phyloP scores from a whole-genome alignment of 2,797 vertebrate genomes.

The Mus minutoides region DNA sequence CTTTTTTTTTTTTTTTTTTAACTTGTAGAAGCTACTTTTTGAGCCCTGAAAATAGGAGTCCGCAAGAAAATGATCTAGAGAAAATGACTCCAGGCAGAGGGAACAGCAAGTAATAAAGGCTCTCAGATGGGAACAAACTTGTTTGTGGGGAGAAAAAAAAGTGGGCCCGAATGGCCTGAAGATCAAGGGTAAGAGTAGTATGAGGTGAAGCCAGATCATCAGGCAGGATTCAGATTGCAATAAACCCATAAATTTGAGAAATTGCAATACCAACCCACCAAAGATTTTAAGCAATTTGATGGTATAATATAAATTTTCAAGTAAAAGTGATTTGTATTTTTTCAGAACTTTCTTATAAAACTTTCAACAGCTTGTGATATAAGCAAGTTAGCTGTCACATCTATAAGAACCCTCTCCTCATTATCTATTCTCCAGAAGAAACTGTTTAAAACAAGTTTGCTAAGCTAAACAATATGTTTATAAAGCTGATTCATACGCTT shows the following conservation, averaged over 20 bases:
- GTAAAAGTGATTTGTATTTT: not conserved
- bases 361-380: constrained; percentile 34
- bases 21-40: constrained; percentile 38
- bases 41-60: not conserved
- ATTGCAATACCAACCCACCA: not conserved
- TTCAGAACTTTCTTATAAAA: constrained; percentile 13
- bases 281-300: not conserved
- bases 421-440: not conserved
- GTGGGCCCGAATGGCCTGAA: not conserved
- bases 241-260: not conserved
- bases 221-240: not conserved
- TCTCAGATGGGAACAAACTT: not conserved
- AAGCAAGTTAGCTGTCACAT: constrained; percentile 4
- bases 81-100: constrained; percentile 19
- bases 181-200: not conserved
- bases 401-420: not conserved
- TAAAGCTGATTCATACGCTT: constrained; percentile 52
- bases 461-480: constrained; percentile 37
- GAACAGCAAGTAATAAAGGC: constrained; percentile 11
- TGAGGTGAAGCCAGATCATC: constrained; percentile 3
- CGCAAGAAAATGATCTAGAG: constrained; percentile 12
- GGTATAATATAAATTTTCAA: not conserved
- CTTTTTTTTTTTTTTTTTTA: not conserved
- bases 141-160: not conserved
- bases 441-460: constrained; percentile 34